Percentiles rank a stretch among this genome's conserved stretches.
These are phyloP conservation scores for Hippotragus niger DNA, from an alignment of 2,113 vertebrate species.

Conservation along the genomic window DNA sequence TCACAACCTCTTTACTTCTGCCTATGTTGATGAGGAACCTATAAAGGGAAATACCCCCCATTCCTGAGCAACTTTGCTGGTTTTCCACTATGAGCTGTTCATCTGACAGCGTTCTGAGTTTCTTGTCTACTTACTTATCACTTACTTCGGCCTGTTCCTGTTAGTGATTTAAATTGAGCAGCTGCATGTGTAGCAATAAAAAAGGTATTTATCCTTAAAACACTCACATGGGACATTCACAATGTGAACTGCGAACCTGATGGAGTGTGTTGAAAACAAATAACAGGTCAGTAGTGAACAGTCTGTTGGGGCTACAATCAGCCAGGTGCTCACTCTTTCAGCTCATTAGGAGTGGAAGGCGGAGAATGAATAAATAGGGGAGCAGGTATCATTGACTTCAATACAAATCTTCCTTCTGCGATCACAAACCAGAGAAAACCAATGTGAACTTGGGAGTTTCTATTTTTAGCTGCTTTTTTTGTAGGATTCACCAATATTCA, in stretches of 20 bases:
- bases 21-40: background rate
- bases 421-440: background rate
- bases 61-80: background rate
- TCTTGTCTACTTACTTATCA: background rate
- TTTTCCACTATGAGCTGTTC: background rate
- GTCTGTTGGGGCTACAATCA: background rate
- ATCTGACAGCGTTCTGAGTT: background rate
- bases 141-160: background rate
- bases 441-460: background rate
- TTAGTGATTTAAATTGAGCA: background rate
- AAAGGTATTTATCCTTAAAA: constrained; percentile 75
- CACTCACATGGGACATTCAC: constrained; percentile 54
- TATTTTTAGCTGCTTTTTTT: background rate
- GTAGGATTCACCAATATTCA: background rate
- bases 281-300: background rate
- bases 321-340: background rate
- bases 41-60: background rate
- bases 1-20: background rate
- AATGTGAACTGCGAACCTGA: constrained; percentile 54
- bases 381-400: background rate
- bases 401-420: constrained; percentile 20
- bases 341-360: background rate
- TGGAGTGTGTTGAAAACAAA: constrained; percentile 63
- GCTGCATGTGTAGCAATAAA: background rate
- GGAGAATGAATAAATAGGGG: background rate